Evolutionary conservation across 2,888 invertebrate species (phyloP), one percentile per base, ranked within the genome.

Genomic region (Azorinus chamasolen): DNA sequence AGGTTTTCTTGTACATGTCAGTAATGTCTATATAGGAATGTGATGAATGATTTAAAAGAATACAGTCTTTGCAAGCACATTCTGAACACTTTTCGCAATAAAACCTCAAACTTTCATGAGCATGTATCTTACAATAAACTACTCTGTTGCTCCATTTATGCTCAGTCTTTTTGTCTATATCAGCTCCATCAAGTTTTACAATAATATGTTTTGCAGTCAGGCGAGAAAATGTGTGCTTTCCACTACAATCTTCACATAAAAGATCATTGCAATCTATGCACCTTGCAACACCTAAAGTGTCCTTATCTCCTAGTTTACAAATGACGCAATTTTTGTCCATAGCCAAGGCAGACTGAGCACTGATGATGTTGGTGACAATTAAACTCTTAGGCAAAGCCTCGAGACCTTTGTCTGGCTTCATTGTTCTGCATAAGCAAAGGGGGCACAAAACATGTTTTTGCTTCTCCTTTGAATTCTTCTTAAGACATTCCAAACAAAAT

Each of bases 201-300:
- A 85, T 78, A 32, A 53, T 81, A 45, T 85, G 85, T 43, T 75
- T 76, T 1, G 77, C 75, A 46, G 83, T 83, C 22, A 63, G 79
- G 3, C 83, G 48, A 16, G 85, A 77, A 50, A 76, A 83, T n/a
- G 74, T 81, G 61, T 85, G 85, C 37, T 79, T 83, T 27, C 79
- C 66, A 59, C 78, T 72, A 66, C 85, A 85, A 16, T 77, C 72
- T 37, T 75, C 50, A 58, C 85, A 85, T 32, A 85, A 64, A 22
- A 50, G 39, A 50, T 85, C 83, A 22, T 66, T 76, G 61, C 85
- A 85, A 45, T 83, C 83, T n/a, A 73, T 25, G 57, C 85, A 85
- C 27, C 61, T 27, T 27, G 70, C 70, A 24, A 59, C 24, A 25
- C 54, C 27, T 16, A 37, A 20, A 6, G 39, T 66, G 16, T 65